Evolutionary conservation across 2,888 invertebrate genomes (phyloP), one percentile per base, ranked within the genome.

Genomic region (Orthosia gothica): DNA sequence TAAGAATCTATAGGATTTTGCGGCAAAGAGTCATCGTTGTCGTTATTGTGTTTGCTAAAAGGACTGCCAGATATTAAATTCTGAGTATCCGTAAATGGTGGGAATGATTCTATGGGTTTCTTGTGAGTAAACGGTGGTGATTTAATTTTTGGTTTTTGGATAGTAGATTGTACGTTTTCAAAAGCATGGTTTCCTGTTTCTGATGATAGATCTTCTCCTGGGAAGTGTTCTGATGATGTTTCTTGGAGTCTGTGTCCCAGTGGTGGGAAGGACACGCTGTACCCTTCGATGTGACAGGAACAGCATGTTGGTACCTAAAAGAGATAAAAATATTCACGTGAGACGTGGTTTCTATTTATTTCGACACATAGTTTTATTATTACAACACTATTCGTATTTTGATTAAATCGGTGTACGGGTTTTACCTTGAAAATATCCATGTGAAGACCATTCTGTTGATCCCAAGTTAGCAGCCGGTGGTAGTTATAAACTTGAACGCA

Each of bases 401-500:
- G 40, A 40, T 40, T 9, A 40, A 1, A 40, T 9, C 40, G 1
- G 40, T 40, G 40, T 40, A 9, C 40, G 40, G 40, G 40, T 40
- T 40, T 40, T 40, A 40, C 98, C 97, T 98, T 98, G 88, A 98
- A 98, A 77, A 98, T 98, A 89, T 98, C 98, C 97, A 98, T 98
- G 85, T 98, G 98, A 1, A 98, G 96, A 15, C 98, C 98, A 66
- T 98, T 97, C 71, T 97, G 97, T 81, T 98, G 97, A 89, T 98
- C 98, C 98, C 98, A 98, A 0, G 98, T 98, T 5, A 98, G 92
- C 0, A 98, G 95, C 9, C 98, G 97, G 88, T 98, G 98, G 88
- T 98, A 98, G 89, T 98, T 98, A 91, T 98, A 98, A 0, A 98
- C 98, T 96, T 98, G 98, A 3, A 97, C 97, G 90, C 98, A 98